phyloP scores from a whole-genome alignment of 92 coral and sea anemone genomes.

The Phenganax subtilis region DNA sequence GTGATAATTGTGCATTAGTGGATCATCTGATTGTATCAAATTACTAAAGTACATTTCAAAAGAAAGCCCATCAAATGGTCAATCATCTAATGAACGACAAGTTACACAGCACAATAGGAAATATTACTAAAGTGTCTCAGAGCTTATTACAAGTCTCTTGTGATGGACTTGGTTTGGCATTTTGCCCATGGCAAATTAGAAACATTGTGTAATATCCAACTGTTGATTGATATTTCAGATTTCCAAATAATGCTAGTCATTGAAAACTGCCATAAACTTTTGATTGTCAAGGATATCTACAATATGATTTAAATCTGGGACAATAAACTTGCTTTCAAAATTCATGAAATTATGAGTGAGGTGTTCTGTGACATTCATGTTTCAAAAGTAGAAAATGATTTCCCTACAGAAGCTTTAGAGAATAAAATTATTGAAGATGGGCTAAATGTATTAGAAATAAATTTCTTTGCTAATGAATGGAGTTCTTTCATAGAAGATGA shows the following conservation, averaged over 20 bases:
- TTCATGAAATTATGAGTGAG: conserved; percentile 12
- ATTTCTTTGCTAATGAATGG: no score
- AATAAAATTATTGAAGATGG: no score
- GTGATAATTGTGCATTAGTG: conserved; percentile 32
- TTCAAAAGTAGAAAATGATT: not conserved
- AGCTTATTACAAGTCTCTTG: conserved; percentile 25
- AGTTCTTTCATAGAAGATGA: no score
- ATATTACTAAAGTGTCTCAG: conserved; percentile 6
- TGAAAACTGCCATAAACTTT: conserved; percentile 8
- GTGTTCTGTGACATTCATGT: conserved; percentile 23
- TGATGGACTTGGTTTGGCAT: conserved; percentile 27
- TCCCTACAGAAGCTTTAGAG: no score
- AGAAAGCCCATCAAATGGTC: not conserved
- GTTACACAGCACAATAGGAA: conserved; percentile 22
- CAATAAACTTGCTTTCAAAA: conserved; percentile 23
- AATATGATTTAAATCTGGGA: conserved; percentile 36
- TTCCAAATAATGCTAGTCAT: conserved; percentile 27
- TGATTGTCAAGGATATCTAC: conserved; percentile 20
- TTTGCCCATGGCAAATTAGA: conserved; percentile 19
- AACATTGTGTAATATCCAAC: not conserved
- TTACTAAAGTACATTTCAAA: not conserved
- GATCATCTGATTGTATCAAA: not conserved
- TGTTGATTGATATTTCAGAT: conserved; percentile 34
- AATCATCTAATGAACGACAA: not conserved
- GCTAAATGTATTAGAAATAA: no score